Conservation (phyloP, 2,888 invertebrate genomes). For the Cosmia trapezina region DNA sequence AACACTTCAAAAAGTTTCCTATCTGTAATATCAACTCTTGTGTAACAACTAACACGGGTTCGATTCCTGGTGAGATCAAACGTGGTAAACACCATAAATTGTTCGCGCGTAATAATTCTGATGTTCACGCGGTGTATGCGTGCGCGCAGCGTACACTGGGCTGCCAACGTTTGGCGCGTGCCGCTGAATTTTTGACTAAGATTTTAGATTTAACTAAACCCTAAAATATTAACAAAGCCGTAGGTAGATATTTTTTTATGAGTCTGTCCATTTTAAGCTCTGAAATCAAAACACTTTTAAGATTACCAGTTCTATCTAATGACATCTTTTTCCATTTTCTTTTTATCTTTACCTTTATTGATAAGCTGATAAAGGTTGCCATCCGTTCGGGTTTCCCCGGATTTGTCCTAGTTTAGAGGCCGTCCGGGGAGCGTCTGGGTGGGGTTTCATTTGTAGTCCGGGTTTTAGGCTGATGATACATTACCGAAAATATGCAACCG, state of each 20-base stretch:
- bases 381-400: no score
- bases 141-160: constrained; percentile 41
- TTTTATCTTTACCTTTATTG: not conserved
- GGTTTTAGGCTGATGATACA: no score
- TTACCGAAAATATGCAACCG: no score
- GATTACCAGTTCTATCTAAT: not conserved
- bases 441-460: no score
- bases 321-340: not conserved
- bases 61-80: constrained; percentile 60
- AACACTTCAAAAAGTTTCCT: constrained; percentile 33
- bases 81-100: constrained; percentile 65
- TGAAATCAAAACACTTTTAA: not conserved
- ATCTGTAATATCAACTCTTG: constrained; percentile 24
- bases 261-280: not conserved
- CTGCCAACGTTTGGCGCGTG: constrained; percentile 24
- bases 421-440: no score
- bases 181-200: not conserved
- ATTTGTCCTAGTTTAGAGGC: no score
- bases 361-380: not conserved
- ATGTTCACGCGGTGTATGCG: constrained; percentile 42
- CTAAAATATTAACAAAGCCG: not conserved
- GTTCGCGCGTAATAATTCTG: constrained; percentile 47
- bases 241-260: not conserved
- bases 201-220: not conserved
- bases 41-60: constrained; percentile 35